These are phyloP conservation scores for Ostrea edulis DNA, from an alignment of 1,140 invertebrate genomes.

Conservation along the genomic window DNA sequence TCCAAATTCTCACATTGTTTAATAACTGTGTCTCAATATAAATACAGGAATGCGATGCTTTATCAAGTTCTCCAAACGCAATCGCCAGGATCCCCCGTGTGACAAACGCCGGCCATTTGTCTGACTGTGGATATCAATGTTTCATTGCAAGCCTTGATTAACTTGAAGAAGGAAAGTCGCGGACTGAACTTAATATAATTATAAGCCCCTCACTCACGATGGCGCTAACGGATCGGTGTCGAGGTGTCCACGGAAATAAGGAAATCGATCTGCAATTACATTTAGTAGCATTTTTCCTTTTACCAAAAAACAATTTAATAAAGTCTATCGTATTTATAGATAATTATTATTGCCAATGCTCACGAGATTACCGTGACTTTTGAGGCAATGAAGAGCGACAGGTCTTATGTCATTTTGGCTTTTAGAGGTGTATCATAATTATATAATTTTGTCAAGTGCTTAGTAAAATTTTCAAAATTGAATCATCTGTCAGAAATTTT, in stretches of 20 bases:
- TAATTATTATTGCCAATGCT: conserved; percentile 13
- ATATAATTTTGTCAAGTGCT: conserved; percentile 13
- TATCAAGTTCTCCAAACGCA: conserved; percentile 22
- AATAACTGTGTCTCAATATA: neutral
- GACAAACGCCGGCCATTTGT: conserved; percentile 20
- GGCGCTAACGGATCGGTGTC: neutral
- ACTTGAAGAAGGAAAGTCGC: conserved; percentile 20
- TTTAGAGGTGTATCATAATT: conserved; percentile 18
- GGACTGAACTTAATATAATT: conserved; percentile 3
- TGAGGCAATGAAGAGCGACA: neutral
- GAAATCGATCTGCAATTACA: neutral
- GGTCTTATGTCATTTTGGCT: neutral
- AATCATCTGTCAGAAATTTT: neutral
- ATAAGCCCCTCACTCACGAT: neutral
- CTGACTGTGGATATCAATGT: conserved; percentile 30
- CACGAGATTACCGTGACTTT: neutral
- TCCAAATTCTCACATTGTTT: neutral
- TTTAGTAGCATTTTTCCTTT: neutral
- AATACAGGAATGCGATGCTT: neutral
- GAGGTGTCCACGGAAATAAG: conserved; percentile 15
- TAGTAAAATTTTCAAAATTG: neutral
- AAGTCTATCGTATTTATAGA: neutral
- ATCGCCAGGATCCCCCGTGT: neutral
- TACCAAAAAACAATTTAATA: neutral
- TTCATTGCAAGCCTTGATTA: conserved; percentile 5